Conservation (phyloP, 23 tunicate genomes). For the Trididemnum clinides region DNA sequence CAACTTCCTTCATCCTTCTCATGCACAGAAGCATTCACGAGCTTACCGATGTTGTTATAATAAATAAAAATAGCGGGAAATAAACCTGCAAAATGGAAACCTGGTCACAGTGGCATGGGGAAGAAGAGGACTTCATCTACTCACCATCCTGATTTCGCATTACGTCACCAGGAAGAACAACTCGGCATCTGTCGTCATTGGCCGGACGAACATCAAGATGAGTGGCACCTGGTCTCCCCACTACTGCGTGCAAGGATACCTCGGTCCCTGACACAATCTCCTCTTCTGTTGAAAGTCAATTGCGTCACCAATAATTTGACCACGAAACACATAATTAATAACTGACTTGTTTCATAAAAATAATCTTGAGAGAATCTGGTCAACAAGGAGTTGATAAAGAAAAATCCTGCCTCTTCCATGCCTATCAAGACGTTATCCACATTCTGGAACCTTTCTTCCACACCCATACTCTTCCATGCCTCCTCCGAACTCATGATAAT, state of each 20-base stretch:
- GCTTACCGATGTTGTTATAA: constrained; percentile 62
- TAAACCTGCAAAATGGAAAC: background rate
- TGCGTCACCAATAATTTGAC: no score
- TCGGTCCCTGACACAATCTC: background rate
- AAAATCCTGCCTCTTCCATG: constrained; percentile 60
- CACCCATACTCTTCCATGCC: constrained; percentile 39
- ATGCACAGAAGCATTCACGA: constrained; percentile 17
- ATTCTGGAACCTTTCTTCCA: background rate
- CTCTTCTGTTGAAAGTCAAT: no score
- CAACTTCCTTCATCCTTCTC: constrained; percentile 20
- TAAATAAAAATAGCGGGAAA: constrained; percentile 34
- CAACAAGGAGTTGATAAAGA: constrained; percentile 16
- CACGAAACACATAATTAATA: no score
- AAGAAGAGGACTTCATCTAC: background rate
- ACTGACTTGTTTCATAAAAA: no score
- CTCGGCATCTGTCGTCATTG: no score
- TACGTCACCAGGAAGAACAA: background rate
- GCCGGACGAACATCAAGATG: no score
- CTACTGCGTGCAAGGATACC: background rate
- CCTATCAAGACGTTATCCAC: constrained; percentile 39
- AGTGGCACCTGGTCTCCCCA: background rate
- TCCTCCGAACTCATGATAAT: background rate
- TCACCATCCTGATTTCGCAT: background rate
- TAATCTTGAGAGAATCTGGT: no score
- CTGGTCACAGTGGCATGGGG: background rate